Conservation (phyloP, 1,140 invertebrate species). For the Trichonephila clavata region DNA sequence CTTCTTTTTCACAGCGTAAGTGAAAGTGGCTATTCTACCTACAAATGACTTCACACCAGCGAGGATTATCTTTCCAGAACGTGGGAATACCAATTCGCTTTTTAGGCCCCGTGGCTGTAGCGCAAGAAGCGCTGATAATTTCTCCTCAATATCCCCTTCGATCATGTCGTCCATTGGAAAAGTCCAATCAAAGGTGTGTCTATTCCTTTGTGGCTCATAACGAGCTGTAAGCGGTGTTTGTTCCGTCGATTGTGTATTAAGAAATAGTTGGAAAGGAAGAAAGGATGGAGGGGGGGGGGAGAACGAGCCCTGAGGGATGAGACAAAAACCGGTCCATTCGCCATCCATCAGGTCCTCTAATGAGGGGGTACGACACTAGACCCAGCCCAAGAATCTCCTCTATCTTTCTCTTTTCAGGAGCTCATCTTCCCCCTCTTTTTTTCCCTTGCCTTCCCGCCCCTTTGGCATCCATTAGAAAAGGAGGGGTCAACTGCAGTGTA, state of each 20-base stretch:
- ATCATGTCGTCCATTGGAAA: slow-evolving; percentile 3
- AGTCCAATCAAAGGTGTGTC: slow-evolving; percentile 46
- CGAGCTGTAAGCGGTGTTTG: slow-evolving; percentile 44
- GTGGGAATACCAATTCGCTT: background rate
- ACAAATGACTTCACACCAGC: background rate
- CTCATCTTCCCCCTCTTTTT: slow-evolving; percentile 36
- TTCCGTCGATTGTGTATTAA: slow-evolving; percentile 63
- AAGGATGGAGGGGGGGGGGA: background rate
- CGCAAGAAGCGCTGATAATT: background rate
- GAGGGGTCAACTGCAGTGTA: background rate
- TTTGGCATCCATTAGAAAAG: slow-evolving; percentile 10
- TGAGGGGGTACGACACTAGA: slow-evolving; percentile 70
- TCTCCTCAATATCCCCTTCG: background rate
- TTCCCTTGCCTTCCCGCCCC: background rate
- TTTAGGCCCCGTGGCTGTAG: background rate
- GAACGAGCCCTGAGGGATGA: background rate
- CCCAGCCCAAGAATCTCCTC: slow-evolving; percentile 59
- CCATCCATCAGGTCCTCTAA: slow-evolving; percentile 66
- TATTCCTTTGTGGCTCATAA: slow-evolving; percentile 58
- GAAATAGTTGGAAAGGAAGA: background rate
- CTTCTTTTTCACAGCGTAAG: background rate
- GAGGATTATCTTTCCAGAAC: background rate
- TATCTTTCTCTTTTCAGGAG: slow-evolving; percentile 55
- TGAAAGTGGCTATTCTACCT: background rate
- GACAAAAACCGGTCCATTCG: slow-evolving; percentile 49